These are phyloP conservation scores for Artibeus lituratus DNA, from an alignment of 2,797 vertebrate species.

Conservation along the genomic window DNA sequence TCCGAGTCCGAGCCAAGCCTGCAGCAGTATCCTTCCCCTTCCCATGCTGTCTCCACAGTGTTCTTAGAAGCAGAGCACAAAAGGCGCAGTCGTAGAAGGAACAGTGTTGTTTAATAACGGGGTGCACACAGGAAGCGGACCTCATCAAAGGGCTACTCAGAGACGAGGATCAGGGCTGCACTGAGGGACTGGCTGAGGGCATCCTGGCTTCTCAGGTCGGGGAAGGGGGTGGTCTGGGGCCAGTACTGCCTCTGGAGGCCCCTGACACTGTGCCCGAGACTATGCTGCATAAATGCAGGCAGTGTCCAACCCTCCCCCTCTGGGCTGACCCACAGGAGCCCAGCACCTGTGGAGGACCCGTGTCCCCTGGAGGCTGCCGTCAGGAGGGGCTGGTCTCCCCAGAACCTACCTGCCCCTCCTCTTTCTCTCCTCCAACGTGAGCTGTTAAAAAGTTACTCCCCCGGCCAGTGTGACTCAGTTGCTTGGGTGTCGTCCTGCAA, in stretches of 20 bases:
- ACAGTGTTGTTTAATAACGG: constrained; percentile 2
- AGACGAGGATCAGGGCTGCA: constrained; percentile 1
- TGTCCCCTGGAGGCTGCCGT: not conserved
- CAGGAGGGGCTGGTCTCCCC: not conserved
- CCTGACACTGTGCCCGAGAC: not conserved
- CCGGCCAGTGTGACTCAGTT: not conserved
- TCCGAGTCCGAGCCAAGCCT: not conserved
- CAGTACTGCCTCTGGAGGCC: not conserved
- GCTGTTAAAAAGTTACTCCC: not conserved
- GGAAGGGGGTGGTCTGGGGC: too few relatives aligned
- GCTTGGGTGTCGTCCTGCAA: not conserved
- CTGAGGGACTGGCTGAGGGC: not conserved
- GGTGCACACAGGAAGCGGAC: constrained; percentile 5
- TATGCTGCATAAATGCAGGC: not conserved
- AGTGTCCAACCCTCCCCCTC: not conserved
- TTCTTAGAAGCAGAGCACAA: not conserved
- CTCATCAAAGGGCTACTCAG: constrained; percentile 50
- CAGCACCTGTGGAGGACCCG: not conserved
- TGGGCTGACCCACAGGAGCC: not conserved
- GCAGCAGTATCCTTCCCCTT: fast-evolving
- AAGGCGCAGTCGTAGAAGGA: not conserved
- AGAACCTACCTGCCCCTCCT: not conserved
- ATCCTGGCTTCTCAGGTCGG: not conserved
- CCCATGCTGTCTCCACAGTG: not conserved
- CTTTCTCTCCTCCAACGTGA: not conserved